Conservation (phyloP, 2,113 vertebrate genomes). For the Xenotilapia flavipinnis region DNA sequence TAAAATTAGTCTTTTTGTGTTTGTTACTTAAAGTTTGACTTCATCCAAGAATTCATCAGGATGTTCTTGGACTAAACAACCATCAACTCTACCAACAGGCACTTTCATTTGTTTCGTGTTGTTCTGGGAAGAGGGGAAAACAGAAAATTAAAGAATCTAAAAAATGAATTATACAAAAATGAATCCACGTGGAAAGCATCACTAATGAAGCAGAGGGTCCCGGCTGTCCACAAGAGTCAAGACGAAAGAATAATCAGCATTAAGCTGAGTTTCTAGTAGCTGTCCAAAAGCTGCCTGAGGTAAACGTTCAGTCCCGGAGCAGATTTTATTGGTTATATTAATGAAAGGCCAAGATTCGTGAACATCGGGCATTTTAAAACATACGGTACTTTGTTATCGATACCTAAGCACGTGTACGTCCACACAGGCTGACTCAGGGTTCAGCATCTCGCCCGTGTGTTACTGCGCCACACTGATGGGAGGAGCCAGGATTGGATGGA, state of each 20-base stretch:
- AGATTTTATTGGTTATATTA: not conserved
- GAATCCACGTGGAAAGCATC: rapidly evolving
- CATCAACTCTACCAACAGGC: not conserved
- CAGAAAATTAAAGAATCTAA: not conserved
- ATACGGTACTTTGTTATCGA: not conserved
- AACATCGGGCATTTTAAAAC: not conserved
- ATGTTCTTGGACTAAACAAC: not conserved
- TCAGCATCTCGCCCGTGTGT: not conserved
- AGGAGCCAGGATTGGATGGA: not conserved
- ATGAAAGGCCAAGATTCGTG: not conserved
- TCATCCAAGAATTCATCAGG: rapidly evolving
- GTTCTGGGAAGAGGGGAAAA: rapidly evolving
- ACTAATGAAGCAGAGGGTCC: not conserved
- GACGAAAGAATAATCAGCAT: not conserved
- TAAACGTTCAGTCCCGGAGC: not conserved
- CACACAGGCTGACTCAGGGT: not conserved
- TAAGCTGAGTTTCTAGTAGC: not conserved
- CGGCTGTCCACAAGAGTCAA: not conserved
- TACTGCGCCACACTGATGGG: not conserved
- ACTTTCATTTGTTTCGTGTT: rapidly evolving
- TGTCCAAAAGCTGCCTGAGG: not conserved
- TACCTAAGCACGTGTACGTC: rapidly evolving
- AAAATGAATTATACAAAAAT: not conserved
- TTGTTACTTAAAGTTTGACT: not conserved
- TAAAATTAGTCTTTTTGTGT: not conserved